Conservation (phyloP, 2,113 vertebrate genomes). For the Empidonax traillii region DNA sequence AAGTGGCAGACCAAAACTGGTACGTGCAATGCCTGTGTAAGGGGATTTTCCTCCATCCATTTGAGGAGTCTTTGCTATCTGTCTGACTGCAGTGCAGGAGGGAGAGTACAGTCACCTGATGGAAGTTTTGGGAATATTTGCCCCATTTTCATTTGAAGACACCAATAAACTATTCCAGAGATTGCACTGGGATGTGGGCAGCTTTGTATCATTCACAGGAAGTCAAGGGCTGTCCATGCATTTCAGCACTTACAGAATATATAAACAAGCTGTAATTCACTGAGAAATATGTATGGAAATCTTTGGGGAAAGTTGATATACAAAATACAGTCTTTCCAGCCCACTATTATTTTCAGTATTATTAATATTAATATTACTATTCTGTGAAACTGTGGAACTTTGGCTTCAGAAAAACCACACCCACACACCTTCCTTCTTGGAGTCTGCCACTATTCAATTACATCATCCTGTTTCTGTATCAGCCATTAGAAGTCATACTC, state of each 20-base stretch:
- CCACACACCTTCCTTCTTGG: background rate
- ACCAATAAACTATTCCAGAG: background rate
- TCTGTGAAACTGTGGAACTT: background rate
- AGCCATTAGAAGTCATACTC: background rate
- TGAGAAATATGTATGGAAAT: background rate
- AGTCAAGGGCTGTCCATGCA: background rate
- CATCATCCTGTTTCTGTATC: background rate
- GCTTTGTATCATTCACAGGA: background rate
- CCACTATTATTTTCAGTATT: background rate
- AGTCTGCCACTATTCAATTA: background rate
- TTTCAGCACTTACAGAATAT: background rate
- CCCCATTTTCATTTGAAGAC: background rate
- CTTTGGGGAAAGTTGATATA: background rate
- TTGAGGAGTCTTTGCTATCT: background rate
- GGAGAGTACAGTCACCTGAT: background rate
- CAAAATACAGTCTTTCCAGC: background rate
- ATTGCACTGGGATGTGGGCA: background rate
- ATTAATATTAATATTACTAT: background rate
- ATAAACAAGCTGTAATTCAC: background rate
- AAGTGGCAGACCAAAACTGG: background rate
- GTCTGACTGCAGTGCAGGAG: background rate
- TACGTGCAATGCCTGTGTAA: background rate
- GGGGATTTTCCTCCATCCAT: background rate
- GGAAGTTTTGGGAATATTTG: background rate
- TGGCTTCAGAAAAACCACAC: background rate